Evolutionary conservation across 2,888 invertebrate genomes (phyloP), one percentile per base, ranked within the genome.

Genomic region (Nezara viridula): DNA sequence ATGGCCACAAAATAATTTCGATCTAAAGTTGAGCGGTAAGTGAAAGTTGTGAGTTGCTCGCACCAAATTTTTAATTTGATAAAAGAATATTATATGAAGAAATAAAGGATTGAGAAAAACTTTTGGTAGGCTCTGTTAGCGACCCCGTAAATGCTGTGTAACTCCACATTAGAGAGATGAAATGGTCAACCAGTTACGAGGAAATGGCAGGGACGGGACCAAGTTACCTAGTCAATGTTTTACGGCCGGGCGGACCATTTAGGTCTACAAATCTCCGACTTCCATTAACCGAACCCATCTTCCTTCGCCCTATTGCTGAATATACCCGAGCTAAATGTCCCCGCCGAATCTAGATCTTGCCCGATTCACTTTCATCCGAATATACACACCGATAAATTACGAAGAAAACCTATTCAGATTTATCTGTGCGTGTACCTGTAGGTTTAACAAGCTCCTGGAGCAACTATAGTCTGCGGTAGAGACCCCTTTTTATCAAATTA

Each of bases 211-310:
- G 52, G 21, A 52, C 24, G 24, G 50, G 19, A 16, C 9, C 50
- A 52, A 60, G 60, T n/a, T 60, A 60, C 27, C 60, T 60, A 60
- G 60, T 32, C 60, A 60, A 60, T 60, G 60, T 60, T 60, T 60
- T 60, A 60, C 60, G 60, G 60, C 1, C 27, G 27, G 27, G 10
- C 10, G 21, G 9, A 10, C 55, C 55, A 55, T 55, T 55, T 55
- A 55, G 55, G 14, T 27, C 60, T 27, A 60, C 60, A 60, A 60
- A 60, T 60, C 60, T 60, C 60, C 27, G 60, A 60, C 27, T 60
- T 60, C 60, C 60, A 60, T 60, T 60, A 60, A 60, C 60, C 60
- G 27, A 60, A 60, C 27, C 60, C 60, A 60, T 60, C 60, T 60
- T 60, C 27, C 14, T 16, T 16, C 60, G 14, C 0, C 60, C 27